These are phyloP conservation scores for Mythimna lalbum DNA, from an alignment of 2,888 invertebrate species.

Conservation along the genomic window DNA sequence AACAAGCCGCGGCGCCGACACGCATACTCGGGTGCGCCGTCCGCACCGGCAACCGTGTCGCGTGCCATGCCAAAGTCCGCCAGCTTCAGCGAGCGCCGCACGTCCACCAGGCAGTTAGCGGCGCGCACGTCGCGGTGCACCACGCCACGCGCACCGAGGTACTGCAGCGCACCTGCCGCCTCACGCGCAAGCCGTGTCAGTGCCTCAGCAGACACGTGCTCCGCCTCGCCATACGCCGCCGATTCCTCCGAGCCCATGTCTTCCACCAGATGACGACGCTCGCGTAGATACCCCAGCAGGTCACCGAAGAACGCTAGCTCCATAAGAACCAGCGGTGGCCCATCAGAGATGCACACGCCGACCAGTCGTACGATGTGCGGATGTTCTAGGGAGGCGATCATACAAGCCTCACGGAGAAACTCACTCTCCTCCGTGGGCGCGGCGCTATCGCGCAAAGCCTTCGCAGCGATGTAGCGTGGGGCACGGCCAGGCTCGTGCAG, in stretches of 20 bases:
- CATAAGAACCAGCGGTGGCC: constrained; percentile 96
- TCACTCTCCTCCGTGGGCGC: constrained; percentile 94
- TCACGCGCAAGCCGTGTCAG: constrained; percentile 73
- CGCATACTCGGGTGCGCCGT: constrained; percentile 94
- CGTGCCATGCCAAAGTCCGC: constrained; percentile 98
- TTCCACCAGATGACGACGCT: constrained; percentile 93
- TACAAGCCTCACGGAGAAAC: constrained; percentile 95
- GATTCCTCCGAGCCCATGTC: constrained; percentile 87
- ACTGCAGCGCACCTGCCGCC: constrained; percentile 77
- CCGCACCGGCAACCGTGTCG: constrained; percentile 93
- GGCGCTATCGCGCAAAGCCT: constrained; percentile 95
- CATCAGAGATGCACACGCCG: constrained; percentile 94
- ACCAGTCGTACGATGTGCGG: constrained; percentile 95
- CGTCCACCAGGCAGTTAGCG: constrained; percentile 95
- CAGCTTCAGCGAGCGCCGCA: constrained; percentile 93
- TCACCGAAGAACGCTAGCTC: constrained; percentile 98
- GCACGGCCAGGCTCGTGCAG: constrained; percentile 67
- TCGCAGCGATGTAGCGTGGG: constrained; percentile 94
- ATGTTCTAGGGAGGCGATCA: constrained; percentile 96
- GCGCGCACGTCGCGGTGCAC: constrained; percentile 96
- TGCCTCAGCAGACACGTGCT: constrained; percentile 72
- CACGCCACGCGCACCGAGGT: constrained; percentile 92
- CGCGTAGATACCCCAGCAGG: constrained; percentile 94
- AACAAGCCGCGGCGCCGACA: constrained; percentile 95
- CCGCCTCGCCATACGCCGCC: constrained; percentile 87